A percentile compares a stretch with the other conserved stretches of the same genome.
These are phyloP conservation scores for Aphrophora alni DNA, from an alignment of 2,888 invertebrate species.

Conservation along the genomic window DNA sequence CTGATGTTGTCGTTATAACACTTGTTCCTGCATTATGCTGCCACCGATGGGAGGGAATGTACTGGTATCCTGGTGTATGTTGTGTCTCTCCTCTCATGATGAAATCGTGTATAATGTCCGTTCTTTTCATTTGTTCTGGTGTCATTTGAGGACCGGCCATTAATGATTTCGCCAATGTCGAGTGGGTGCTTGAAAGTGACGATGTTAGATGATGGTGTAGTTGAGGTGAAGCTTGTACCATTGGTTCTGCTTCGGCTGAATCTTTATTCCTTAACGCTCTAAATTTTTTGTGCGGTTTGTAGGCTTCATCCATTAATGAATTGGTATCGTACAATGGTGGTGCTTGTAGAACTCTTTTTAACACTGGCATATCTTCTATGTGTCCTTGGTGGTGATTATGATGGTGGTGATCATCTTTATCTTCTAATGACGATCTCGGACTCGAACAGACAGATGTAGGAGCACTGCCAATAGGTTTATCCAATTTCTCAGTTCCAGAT, in stretches of 20 bases:
- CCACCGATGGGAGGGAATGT: constrained; percentile 47
- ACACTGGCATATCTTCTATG: constrained; percentile 87
- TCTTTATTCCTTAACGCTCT: constrained; percentile 81
- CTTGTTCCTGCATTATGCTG: constrained; percentile 60
- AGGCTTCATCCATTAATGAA: constrained; percentile 92
- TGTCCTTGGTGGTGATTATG: constrained; percentile 52
- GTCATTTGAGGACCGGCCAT: constrained; percentile 95
- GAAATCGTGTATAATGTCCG: constrained; percentile 91
- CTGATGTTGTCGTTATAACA: constrained; percentile 68
- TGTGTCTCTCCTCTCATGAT: constrained; percentile 79
- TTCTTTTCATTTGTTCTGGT: constrained; percentile 89
- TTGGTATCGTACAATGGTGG: constrained; percentile 91
- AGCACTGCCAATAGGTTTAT: constrained; percentile 70
- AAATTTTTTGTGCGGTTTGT: constrained; percentile 96
- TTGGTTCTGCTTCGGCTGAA: constrained; percentile 78
- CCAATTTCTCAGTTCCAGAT: constrained; percentile 88
- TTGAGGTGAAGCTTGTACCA: constrained; percentile 58
- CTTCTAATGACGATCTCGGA: constrained; percentile 76
- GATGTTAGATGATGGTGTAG: constrained; percentile 65
- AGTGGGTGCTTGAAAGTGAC: constrained; percentile 83
- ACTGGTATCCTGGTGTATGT: constrained; percentile 53
- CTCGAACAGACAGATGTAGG: constrained; percentile 84
- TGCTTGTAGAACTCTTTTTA: constrained; percentile 90
- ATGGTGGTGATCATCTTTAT: constrained; percentile 74
- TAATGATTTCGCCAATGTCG: constrained; percentile 85